Evolutionary conservation across 2,888 invertebrate genomes (phyloP).

Genomic region (Caenorhabditis virilis): DNA sequence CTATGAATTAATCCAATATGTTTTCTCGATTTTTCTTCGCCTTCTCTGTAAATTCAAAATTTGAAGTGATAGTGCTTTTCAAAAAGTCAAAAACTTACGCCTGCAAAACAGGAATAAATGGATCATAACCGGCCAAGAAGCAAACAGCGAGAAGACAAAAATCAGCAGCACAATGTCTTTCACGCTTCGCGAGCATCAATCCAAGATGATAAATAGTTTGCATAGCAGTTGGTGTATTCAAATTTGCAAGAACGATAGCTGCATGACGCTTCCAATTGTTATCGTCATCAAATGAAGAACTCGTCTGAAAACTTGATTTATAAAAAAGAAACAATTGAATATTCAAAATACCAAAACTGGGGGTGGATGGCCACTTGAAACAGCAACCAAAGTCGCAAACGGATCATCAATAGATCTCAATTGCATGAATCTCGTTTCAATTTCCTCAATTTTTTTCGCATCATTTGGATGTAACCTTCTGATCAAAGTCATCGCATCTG

Average conservation of each 20-base stretch:
- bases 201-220: conserved; percentile 35
- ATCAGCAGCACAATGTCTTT: conserved; percentile 87
- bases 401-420: conserved; percentile 55
- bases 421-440: conserved; percentile 51
- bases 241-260: conserved; percentile 86
- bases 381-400: conserved; percentile 55
- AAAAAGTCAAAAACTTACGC: conserved; percentile 7
- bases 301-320: conserved; percentile 26
- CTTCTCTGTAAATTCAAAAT: conserved; percentile 28
- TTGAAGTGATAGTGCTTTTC: no score
- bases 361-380: conserved; percentile 47
- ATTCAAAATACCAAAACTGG: conserved; percentile 48
- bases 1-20: conserved; percentile 34
- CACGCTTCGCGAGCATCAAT: conserved; percentile 72
- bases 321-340: not conserved
- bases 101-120: conserved; percentile 18
- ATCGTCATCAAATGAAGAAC: conserved; percentile 70
- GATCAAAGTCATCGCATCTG: conserved; percentile 56
- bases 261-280: conserved; percentile 93
- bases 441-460: conserved; percentile 43
- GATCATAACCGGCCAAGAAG: conserved; percentile 35
- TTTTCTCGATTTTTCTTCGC: conserved; percentile 26
- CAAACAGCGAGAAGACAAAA: conserved; percentile 90
- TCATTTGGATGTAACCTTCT: conserved; percentile 34
- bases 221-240: conserved; percentile 64